Percentiles rank a stretch among this genome's conserved stretches.
Evolutionary conservation across 1,140 invertebrate genomes (phyloP).

Genomic region (Lutraria rhynchaena): DNA sequence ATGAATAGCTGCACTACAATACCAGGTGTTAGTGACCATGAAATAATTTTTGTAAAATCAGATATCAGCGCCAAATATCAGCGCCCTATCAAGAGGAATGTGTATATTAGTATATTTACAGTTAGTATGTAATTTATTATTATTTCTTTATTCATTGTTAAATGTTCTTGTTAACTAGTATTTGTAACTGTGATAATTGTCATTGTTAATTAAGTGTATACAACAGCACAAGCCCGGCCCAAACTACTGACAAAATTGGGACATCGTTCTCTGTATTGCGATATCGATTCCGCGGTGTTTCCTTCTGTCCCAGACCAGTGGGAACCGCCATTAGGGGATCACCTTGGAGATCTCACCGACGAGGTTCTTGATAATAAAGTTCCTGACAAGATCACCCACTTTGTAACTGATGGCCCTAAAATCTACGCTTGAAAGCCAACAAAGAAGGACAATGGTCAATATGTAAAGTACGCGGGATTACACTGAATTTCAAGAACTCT

Average conservation of each 20-base stretch:
- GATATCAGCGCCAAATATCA: too few relatives aligned
- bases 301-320: constrained; percentile 36
- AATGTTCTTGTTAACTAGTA: too few relatives aligned
- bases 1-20: constrained; percentile 1
- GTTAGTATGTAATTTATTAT: too few relatives aligned
- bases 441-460: neutral
- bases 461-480: constrained; percentile 48
- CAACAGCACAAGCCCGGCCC: constrained; percentile 79
- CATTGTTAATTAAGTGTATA: constrained; percentile 77
- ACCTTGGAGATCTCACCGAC: constrained; percentile 8
- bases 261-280: constrained; percentile 77
- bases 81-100: too few relatives aligned
- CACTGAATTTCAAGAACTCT: constrained; percentile 37
- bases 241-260: constrained; percentile 77
- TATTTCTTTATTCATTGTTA: too few relatives aligned
- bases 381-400: constrained; percentile 1
- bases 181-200: too few relatives aligned
- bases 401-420: constrained; percentile 32
- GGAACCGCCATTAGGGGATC: constrained; percentile 21
- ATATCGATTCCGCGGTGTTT: constrained; percentile 80
- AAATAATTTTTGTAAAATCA: too few relatives aligned
- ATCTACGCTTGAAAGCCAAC: constrained; percentile 15
- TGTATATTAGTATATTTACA: too few relatives aligned
- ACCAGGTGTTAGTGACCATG: constrained; percentile 37
- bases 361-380: constrained; percentile 25